phyloP scores from a whole-genome alignment of 1,140 invertebrate species.

The Scylla paramamosain region DNA sequence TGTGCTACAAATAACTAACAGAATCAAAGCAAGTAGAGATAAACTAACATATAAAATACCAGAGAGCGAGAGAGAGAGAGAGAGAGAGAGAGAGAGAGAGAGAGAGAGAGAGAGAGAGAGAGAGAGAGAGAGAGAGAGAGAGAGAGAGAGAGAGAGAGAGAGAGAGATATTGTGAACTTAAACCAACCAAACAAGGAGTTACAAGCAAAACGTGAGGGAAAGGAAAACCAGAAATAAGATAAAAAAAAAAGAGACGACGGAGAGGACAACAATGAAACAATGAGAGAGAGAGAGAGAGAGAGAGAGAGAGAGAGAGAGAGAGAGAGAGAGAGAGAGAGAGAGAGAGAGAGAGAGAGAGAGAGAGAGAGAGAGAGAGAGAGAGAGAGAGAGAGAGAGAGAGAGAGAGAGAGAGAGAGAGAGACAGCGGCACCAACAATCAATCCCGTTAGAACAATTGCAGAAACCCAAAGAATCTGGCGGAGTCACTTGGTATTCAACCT shows the following conservation, averaged over 20 bases:
- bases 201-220: neutral
- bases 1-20: too few species aligned
- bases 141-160: slow-evolving; percentile 61
- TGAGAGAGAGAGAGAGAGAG: slow-evolving; percentile 36
- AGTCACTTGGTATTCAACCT: slow-evolving; percentile 60
- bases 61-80: too few species aligned
- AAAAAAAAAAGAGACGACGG: neutral
- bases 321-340: neutral
- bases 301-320: slow-evolving; percentile 47
- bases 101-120: too few species aligned
- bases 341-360: slow-evolving; percentile 1
- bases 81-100: too few species aligned
- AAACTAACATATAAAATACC: too few species aligned
- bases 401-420: slow-evolving; percentile 25
- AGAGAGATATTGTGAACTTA: neutral
- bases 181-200: too few species aligned
- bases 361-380: neutral
- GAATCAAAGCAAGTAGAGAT: too few species aligned
- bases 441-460: slow-evolving; percentile 48
- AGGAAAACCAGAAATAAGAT: neutral
- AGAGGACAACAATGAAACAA: neutral
- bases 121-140: neutral
- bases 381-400: neutral
- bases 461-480: slow-evolving; percentile 35
- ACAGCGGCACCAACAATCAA: neutral